Evolutionary conservation across 1,140 invertebrate genomes (phyloP).

Genomic region (Neocloeon triangulifer): DNA sequence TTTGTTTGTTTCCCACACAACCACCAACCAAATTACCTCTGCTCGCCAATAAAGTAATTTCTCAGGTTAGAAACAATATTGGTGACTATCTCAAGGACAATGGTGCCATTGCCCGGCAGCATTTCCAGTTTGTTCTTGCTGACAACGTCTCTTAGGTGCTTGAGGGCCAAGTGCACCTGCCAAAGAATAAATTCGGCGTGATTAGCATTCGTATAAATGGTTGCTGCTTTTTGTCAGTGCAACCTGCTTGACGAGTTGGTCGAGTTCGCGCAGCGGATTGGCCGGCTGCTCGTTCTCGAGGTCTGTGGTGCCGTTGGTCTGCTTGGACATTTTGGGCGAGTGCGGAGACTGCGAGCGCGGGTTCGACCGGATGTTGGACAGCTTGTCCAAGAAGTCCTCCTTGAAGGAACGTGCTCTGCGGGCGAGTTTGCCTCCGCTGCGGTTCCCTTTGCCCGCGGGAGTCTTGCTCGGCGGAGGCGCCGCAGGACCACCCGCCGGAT

Average conservation of each 20-base stretch:
- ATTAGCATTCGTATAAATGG: neutral
- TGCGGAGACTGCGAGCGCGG: conserved; percentile 5
- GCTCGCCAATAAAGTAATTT: conserved; percentile 41
- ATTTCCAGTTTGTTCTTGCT: conserved; percentile 79
- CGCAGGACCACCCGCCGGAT: too few species aligned
- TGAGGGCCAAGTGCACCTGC: conserved; percentile 50
- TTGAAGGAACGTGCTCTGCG: conserved; percentile 70
- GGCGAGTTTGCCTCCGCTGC: conserved; percentile 49
- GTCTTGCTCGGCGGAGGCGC: too few species aligned
- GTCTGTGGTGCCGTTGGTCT: conserved; percentile 10
- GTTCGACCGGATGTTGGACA: conserved; percentile 58
- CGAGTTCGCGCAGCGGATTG: conserved; percentile 23
- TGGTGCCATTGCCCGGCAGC: conserved; percentile 74
- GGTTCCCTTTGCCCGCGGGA: conserved; percentile 17
- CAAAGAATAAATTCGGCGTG: conserved; percentile 7
- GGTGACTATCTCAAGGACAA: conserved; percentile 75
- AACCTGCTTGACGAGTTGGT: conserved; percentile 37
- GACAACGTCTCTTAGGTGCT: conserved; percentile 76
- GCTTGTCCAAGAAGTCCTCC: conserved; percentile 70
- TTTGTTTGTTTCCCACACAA: too few species aligned
- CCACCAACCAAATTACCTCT: conserved; percentile 40
- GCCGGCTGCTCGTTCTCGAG: conserved; percentile 11
- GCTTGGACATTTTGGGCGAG: conserved; percentile 3
- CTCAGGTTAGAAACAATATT: conserved; percentile 55
- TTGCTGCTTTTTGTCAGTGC: conserved; percentile 1